Evolutionary conservation across 2,888 invertebrate species (phyloP), one percentile per base, ranked within the genome.

Genomic region (Branchinecta sandiegonensis): DNA sequence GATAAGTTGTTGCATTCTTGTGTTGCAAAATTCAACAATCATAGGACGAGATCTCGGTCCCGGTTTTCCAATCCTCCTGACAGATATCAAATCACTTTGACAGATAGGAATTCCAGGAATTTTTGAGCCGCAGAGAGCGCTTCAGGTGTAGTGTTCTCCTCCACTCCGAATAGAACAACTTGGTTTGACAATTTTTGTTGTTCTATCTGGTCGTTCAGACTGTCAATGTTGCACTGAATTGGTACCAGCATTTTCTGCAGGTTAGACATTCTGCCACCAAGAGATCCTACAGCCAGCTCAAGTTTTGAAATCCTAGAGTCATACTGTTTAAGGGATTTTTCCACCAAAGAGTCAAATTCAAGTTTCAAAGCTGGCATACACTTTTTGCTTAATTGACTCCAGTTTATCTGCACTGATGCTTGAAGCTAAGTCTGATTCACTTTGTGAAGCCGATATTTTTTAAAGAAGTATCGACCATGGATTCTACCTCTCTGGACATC

Each of bases 251-350:
- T 50, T 50, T 14, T 50, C 50, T 50, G 50, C 50, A 50, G 50
- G 50, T 50, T 14, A 50, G 50, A 50, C 13, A 50, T 50, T 50
- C 50, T 50, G 50, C 50, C 13, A 50, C 2, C 50, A 50, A 50
- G 50, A 50, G 50, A 50, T 13, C n/a, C n/a, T 50, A 50, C n/a
- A 50, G 50, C 50, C n/a, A 14, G 14, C n/a, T 50, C 50, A 1
- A 50, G 50, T 50, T 50, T 50, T 50, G 50, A 50, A 14, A 50
- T 50, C n/a, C n/a, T 50, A 50, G 50, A 50, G 50, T 50, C 1
- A 50, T 50, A 14, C n/a, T 50, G 50, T 50, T 50, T 50, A 50
- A 50, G 50, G 50, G 14, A 50, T 50, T 50, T 50, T 50, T 50
- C 50, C 50, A 50, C 50, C 50, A 50, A 13, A 13, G 14, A 14